Base-by-base conservation (phyloP, 2,888 invertebrate genomes). In the Physocephala rufipes region DNA sequence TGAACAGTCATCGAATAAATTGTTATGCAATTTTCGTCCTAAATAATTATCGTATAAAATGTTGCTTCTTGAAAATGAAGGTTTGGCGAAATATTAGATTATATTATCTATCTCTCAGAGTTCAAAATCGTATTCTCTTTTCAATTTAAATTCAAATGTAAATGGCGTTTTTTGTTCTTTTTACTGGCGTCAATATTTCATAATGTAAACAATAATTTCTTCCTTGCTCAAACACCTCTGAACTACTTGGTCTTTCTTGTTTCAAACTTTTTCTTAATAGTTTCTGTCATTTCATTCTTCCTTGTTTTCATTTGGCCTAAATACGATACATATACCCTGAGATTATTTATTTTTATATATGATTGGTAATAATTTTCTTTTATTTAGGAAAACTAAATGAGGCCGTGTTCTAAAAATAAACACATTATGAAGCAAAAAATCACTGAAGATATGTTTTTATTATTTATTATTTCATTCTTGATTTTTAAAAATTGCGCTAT, bases 361-460 rank as follows among this genome's bases (percentile, higher is more conserved):
- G 4, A 43, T 47, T 19, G 26, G 47, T n/a, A 63, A 45, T 3
- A n/a, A 63, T 24, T 63, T 19, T 21, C 13, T 59, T 59, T 63
- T 45, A 15, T 45, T 9, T 24, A 47, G 5, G 13, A 26, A 15
- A 68, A n/a, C n/a, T n/a, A n/a, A n/a, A 62, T 68, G 51, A 68
- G 68, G 61, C 62, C 68, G 62, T 51, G 68, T 51, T 61, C 51
- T 68, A 62, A 47, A 61, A 68, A 68, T 68, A 68, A 62, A 47
- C 9, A 15, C 45, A 47, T 47, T 28, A n/a, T 47, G 7, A 21
- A 63, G 26, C 63, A 26, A 45, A 63, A 63, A 24, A 62, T 62
- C 21, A 55, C 7, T 30, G 16, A 61, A 16, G 5, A n/a, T 24
- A 26, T 15, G 15, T 28, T 58, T 21, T 15, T 5, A 15, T 1